Evolutionary conservation across 1,140 invertebrate species (phyloP).

Genomic region (Achroia grisella): DNA sequence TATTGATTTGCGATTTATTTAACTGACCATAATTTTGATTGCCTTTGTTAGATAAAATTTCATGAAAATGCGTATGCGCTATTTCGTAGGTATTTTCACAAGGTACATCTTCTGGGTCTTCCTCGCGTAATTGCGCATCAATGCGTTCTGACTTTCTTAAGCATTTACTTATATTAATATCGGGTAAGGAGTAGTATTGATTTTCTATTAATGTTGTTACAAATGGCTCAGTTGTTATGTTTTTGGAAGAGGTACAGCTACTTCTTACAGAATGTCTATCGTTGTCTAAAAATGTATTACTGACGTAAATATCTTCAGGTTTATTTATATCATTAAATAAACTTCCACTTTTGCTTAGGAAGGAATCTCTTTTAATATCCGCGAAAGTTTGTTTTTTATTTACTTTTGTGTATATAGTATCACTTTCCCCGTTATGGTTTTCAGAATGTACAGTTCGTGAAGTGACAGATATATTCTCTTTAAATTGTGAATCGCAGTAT

Average conservation of each 20-base stretch:
- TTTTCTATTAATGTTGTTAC: slow-evolving; percentile 75
- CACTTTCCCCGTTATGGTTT: slow-evolving; percentile 24
- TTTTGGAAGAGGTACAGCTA: slow-evolving; percentile 56
- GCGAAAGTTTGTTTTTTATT: slow-evolving; percentile 62
- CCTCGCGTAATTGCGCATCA: slow-evolving; percentile 76
- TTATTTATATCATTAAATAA: slow-evolving; percentile 37
- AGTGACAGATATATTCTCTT: slow-evolving; percentile 41
- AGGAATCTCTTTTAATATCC: slow-evolving; percentile 50
- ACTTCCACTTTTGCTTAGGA: slow-evolving; percentile 37
- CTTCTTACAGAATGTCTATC: slow-evolving; percentile 39
- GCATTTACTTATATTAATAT: slow-evolving; percentile 78
- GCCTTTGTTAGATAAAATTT: slow-evolving; percentile 46
- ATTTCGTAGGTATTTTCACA: slow-evolving; percentile 64
- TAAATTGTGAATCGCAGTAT: slow-evolving; percentile 68
- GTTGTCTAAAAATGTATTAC: slow-evolving; percentile 50
- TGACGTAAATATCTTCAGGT: slow-evolving; percentile 36
- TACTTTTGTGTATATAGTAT: slow-evolving; percentile 56
- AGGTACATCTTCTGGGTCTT: slow-evolving; percentile 62
- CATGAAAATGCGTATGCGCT: slow-evolving; percentile 51
- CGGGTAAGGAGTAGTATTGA: slow-evolving; percentile 80
- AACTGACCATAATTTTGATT: slow-evolving; percentile 59
- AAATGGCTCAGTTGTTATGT: slow-evolving; percentile 71
- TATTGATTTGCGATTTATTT: slow-evolving; percentile 38
- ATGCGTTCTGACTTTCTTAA: slow-evolving; percentile 79
- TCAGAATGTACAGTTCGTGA: slow-evolving; percentile 31